Percentiles rank a stretch among this genome's conserved stretches.
Evolutionary conservation across 2,113 vertebrate genomes (phyloP).

Genomic region (Sciurus niger): DNA sequence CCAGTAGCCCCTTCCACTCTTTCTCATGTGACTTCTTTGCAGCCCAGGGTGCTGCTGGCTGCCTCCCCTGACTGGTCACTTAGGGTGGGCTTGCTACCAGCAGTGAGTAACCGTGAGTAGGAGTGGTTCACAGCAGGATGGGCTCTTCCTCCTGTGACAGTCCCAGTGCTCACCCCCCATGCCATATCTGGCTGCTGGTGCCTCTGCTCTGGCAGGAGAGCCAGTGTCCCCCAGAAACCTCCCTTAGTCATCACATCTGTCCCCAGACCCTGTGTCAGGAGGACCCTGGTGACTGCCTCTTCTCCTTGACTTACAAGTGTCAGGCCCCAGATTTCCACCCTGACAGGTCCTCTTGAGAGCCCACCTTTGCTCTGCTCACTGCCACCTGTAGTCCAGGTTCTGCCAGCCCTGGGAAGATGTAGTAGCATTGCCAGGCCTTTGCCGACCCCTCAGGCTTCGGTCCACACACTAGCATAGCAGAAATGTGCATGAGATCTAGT

Average conservation of each 20-base stretch:
- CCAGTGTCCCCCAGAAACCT: neutral
- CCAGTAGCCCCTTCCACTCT: neutral
- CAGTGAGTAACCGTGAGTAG: neutral
- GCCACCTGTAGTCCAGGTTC: neutral
- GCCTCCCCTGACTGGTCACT: neutral
- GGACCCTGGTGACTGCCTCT: neutral
- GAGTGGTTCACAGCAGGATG: neutral
- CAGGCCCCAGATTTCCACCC: too few species aligned
- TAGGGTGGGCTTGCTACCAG: neutral
- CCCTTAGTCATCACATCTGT: neutral
- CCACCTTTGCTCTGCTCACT: neutral
- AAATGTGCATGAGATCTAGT: neutral
- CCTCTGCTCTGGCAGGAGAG: neutral
- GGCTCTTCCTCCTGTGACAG: neutral
- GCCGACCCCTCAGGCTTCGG: neutral
- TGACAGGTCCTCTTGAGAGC: accelerated
- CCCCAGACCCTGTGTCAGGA: neutral
- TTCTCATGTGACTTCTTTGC: neutral
- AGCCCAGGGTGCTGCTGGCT: neutral
- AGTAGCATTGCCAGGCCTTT: too few species aligned
- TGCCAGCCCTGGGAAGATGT: neutral
- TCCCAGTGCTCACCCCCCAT: neutral
- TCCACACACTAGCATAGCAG: too few species aligned
- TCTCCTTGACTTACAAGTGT: neutral
- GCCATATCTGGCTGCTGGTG: neutral